Base-by-base conservation (phyloP, 2,888 invertebrate species). In the Carcina quercana region DNA sequence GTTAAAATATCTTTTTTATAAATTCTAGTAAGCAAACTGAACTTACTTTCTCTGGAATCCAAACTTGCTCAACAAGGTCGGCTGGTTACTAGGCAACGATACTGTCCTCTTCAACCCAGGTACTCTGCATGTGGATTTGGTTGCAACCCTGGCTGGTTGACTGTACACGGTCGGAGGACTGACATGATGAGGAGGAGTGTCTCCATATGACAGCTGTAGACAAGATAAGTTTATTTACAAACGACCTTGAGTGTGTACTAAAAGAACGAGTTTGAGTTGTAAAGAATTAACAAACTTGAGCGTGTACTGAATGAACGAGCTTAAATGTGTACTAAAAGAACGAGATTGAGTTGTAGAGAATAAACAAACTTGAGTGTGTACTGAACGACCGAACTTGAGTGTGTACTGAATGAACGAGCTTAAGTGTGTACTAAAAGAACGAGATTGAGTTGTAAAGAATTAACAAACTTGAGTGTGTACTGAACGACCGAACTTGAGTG, bases 31-130 rank as follows among this genome's bases (percentile, higher is more conserved):
- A 14, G 12, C 13, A 25, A 21, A 5, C n/a, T n/a, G 4, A 13
- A 66, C 70, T 57, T 66, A 88, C 85, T 86, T 86, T 55, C 86
- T 89, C 51, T 88, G 84, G 53, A 90, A 90, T 13, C 89, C 90
- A 62, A 88, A 91, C 73, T 82, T 89, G 61, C 86, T 87, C n/a
- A 91, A 58, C 45, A 88, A 74, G 15, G 87, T 87, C 30, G 89
- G 89, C 46, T 86, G 87, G 34, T 79, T 82, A 25, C 56, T 60
- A 4, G 82, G 80, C 36, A 79, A 28, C 0, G 73, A 59, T 0
- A 50, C 37, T 0, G 67, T 59, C 15, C 54, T 61, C 45, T 64
- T 73, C 25, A 76, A 26, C 0, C 65, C 71, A 2, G 60, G 58
- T 19, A 65, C 74, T 48, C 54, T 69, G 35, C 63, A 63, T 0